These are phyloP conservation scores for Cotesia chilonis DNA, from an alignment of 1,140 invertebrate genomes.

Conservation along the genomic window DNA sequence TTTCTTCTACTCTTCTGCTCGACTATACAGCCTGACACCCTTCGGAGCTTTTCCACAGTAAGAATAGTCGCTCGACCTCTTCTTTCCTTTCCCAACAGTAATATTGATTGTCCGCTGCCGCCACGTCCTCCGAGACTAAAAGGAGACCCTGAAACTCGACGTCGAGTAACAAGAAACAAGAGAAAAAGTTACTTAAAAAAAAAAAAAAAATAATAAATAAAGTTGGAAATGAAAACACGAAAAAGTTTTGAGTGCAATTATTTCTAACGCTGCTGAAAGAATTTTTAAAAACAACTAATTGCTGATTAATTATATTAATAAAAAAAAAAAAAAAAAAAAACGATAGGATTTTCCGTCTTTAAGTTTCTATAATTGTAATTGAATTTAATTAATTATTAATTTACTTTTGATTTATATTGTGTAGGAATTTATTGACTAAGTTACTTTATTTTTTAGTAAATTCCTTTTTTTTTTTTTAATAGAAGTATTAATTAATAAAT, in stretches of 20 bases:
- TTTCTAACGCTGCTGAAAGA: slow-evolving; percentile 6
- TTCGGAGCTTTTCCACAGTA: slow-evolving; percentile 28
- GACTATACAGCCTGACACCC: slow-evolving; percentile 14
- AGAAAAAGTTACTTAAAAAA: slow-evolving; percentile 22
- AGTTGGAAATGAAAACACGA: slow-evolving; percentile 19
- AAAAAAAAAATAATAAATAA: slow-evolving; percentile 23
- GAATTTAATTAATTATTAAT: no score
- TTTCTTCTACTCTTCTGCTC: slow-evolving; percentile 27
- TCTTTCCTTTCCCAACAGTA: slow-evolving; percentile 39
- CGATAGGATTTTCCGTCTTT: no score
- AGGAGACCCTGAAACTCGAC: slow-evolving; percentile 38
- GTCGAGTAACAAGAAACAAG: slow-evolving; percentile 39
- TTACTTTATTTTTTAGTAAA: no score
- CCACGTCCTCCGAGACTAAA: slow-evolving; percentile 42
- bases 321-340: no score
- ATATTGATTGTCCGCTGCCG: slow-evolving; percentile 59
- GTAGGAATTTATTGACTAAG: no score
- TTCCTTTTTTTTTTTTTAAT: no score
- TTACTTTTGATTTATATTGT: no score
- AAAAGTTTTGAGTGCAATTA: slow-evolving; percentile 17
- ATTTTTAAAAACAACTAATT: neutral
- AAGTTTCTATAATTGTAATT: no score
- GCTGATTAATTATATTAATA: neutral
- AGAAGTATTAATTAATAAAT: no score
- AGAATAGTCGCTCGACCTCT: slow-evolving; percentile 27